A percentile compares a stretch with the other conserved stretches of the same genome.
Evolutionary conservation across 1,140 invertebrate genomes (phyloP).

Genomic region (Papilio machaon): DNA sequence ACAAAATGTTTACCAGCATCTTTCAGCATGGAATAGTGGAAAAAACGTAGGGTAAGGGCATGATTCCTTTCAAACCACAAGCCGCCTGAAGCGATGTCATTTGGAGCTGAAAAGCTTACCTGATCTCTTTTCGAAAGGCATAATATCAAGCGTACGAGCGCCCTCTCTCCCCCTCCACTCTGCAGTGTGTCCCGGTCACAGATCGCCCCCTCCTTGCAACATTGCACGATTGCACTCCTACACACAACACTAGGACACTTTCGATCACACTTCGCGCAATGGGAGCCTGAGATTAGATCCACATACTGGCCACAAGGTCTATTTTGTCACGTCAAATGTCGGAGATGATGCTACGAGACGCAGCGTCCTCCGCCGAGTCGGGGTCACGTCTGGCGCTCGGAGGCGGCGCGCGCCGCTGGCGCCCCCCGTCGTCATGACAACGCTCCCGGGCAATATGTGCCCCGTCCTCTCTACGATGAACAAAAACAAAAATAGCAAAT

Average conservation of each 20-base stretch:
- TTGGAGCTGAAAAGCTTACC: conserved; percentile 63
- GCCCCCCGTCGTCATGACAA: conserved; percentile 71
- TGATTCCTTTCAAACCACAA: conserved; percentile 1
- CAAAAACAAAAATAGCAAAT: conserved; percentile 81
- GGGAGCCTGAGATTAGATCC: conserved; percentile 56
- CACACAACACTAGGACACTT: conserved; percentile 58
- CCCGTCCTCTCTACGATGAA: conserved; percentile 64
- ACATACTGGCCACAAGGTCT: conserved; percentile 58
- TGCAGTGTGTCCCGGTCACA: conserved; percentile 59
- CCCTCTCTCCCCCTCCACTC: conserved; percentile 71
- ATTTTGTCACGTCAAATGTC: conserved; percentile 61
- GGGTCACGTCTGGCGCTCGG: conserved; percentile 69
- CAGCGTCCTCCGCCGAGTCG: conserved; percentile 63
- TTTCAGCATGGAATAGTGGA: neutral
- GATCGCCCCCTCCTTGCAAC: conserved; percentile 57
- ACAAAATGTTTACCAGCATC: neutral
- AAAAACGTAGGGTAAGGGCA: neutral
- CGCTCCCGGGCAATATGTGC: conserved; percentile 72
- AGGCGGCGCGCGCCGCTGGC: conserved; percentile 73
- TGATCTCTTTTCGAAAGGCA: conserved; percentile 79
- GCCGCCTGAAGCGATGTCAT: conserved; percentile 31
- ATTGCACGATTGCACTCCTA: conserved; percentile 61
- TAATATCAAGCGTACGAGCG: conserved; percentile 69
- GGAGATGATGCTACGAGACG: conserved; percentile 56
- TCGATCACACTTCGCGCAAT: conserved; percentile 45